Conservation (phyloP, 2,797 vertebrate species). For the Rhinella marina region DNA sequence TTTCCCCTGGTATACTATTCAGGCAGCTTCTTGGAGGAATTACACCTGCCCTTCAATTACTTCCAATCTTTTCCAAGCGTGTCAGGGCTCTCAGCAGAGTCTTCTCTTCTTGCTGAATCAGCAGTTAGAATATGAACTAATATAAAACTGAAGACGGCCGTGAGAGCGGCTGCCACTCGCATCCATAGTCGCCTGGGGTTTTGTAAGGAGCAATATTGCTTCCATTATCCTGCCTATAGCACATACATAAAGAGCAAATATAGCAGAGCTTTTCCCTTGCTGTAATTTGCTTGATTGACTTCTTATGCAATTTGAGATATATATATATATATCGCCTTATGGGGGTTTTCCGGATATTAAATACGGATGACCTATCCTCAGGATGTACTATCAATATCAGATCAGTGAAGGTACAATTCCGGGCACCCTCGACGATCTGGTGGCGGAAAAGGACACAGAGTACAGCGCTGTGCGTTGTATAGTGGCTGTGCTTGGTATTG, state of each 20-base stretch:
- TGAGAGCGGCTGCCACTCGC: slow-evolving; percentile 4
- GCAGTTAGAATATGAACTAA: slow-evolving; percentile 26
- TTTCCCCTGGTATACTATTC: not conserved
- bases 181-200: not conserved
- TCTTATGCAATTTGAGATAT: not conserved
- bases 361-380: no score
- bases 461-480: no score
- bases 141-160: not conserved
- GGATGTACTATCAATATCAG: no score
- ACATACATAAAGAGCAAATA: no score
- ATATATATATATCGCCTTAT: not conserved
- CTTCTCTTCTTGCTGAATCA: slow-evolving; percentile 41
- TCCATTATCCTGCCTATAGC: slow-evolving; percentile 17
- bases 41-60: slow-evolving; percentile 33
- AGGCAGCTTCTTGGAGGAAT: not conserved
- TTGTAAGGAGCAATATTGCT: slow-evolving; percentile 18
- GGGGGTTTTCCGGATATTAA: no score
- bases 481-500: no score
- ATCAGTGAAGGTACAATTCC: no score
- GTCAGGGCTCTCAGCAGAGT: not conserved
- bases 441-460: no score
- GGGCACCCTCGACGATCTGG: no score
- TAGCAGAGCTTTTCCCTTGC: not conserved
- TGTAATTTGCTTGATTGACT: not conserved
- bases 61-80: slow-evolving; percentile 18